Conservation (phyloP, 2,888 invertebrate species). For the Andrena marginata region DNA sequence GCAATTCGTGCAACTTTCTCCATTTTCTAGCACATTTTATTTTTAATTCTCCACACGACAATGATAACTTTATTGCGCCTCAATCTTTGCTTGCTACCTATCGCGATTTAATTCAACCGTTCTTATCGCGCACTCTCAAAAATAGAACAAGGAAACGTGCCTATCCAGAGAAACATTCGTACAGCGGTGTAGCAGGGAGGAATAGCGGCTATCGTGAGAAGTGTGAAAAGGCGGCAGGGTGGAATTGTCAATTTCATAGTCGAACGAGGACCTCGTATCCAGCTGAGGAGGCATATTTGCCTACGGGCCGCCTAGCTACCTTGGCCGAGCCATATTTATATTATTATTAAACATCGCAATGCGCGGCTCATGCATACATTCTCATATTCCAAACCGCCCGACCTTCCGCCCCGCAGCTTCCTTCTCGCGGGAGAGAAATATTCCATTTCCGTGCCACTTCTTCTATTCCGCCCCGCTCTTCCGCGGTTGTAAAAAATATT, state of each 20-base stretch:
- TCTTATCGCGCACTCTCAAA: background rate
- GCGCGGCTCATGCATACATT: constrained; percentile 77
- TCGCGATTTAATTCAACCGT: too few relatives aligned
- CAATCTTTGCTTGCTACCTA: too few relatives aligned
- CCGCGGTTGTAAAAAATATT: constrained; percentile 51
- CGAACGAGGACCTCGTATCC: constrained; percentile 72
- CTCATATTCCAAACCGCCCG: constrained; percentile 66
- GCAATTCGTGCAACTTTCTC: too few relatives aligned
- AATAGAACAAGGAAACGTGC: too few relatives aligned
- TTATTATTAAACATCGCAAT: constrained; percentile 81
- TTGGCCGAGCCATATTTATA: constrained; percentile 74
- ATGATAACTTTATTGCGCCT: too few relatives aligned
- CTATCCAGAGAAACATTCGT: background rate
- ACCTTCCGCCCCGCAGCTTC: constrained; percentile 23
- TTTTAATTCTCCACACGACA: too few relatives aligned
- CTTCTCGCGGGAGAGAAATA: constrained; percentile 46
- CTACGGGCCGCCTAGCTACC: constrained; percentile 54
- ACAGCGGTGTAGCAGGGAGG: constrained; percentile 21
- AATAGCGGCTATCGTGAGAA: constrained; percentile 31
- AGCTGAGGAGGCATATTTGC: constrained; percentile 71
- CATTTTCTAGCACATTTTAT: too few relatives aligned
- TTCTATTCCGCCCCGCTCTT: constrained; percentile 37
- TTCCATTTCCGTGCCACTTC: constrained; percentile 52
- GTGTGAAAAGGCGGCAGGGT: constrained; percentile 26
- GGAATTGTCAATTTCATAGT: constrained; percentile 77